These are phyloP conservation scores for Tichodroma muraria DNA, from an alignment of 2,113 vertebrate genomes.

Conservation along the genomic window DNA sequence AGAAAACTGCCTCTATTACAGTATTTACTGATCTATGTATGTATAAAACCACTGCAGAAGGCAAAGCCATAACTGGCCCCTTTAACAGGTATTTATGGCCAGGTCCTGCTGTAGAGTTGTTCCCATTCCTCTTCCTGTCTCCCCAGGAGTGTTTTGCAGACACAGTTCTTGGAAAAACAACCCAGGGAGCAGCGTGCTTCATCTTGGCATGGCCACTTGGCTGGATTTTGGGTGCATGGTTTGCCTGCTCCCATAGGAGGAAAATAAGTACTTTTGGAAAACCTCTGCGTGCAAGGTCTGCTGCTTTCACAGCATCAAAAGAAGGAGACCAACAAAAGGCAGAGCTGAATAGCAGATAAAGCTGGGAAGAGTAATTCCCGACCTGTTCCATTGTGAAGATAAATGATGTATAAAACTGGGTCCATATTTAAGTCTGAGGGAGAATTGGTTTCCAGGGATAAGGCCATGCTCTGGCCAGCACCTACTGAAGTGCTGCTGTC, in stretches of 20 bases:
- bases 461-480: background rate
- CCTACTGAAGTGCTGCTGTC: background rate
- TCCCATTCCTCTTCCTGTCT: background rate
- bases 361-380: background rate
- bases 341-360: background rate
- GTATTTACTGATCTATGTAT: background rate
- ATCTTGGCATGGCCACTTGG: background rate
- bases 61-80: background rate
- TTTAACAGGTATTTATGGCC: background rate
- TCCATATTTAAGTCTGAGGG: background rate
- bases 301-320: background rate
- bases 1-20: background rate
- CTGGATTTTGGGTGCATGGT: background rate
- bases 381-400: background rate
- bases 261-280: background rate
- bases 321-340: background rate
- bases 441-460: conserved; percentile 4
- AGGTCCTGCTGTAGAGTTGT: background rate
- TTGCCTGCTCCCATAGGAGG: background rate
- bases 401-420: background rate
- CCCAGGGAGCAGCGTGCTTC: background rate
- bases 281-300: background rate
- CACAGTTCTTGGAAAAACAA: background rate
- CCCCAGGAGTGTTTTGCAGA: background rate
- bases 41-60: background rate